These are phyloP conservation scores for Lucilia sericata DNA, from an alignment of 1,140 invertebrate species.

Conservation along the genomic window DNA sequence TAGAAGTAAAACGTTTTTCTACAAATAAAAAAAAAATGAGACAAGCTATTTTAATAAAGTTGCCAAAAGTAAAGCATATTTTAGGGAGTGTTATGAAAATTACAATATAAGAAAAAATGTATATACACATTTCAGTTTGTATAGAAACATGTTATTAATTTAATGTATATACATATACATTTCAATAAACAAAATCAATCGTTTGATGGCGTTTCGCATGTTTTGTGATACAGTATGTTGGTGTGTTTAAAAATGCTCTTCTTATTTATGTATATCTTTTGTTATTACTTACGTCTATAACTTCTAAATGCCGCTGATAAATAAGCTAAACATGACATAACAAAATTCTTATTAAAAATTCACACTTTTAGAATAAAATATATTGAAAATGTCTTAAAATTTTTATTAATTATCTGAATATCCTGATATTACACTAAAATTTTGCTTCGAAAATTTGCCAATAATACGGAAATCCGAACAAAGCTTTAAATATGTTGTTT, in stretches of 20 bases:
- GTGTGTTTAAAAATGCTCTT: neutral
- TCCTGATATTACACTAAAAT: too few species aligned
- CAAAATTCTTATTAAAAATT: neutral
- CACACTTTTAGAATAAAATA: neutral
- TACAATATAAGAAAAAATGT: neutral
- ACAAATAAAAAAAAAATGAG: constrained; percentile 28
- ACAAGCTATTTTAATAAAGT: neutral
- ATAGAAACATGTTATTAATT: neutral
- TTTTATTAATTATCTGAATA: too few species aligned
- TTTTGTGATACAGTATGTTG: too few species aligned
- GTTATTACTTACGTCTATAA: neutral
- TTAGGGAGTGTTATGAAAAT: neutral
- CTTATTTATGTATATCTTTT: neutral
- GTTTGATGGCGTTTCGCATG: too few species aligned
- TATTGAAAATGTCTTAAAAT: too few species aligned
- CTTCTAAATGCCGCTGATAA: neutral
- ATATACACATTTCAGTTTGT: neutral
- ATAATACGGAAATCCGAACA: too few species aligned
- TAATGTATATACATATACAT: neutral
- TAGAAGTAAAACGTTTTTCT: constrained; percentile 46
- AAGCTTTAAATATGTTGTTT: too few species aligned
- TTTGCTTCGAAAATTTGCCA: too few species aligned
- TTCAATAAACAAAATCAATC: too few species aligned
- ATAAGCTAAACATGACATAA: neutral
- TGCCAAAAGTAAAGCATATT: neutral